Conservation (phyloP, 2,797 vertebrate genomes). For the Eleutherodactylus coqui region DNA sequence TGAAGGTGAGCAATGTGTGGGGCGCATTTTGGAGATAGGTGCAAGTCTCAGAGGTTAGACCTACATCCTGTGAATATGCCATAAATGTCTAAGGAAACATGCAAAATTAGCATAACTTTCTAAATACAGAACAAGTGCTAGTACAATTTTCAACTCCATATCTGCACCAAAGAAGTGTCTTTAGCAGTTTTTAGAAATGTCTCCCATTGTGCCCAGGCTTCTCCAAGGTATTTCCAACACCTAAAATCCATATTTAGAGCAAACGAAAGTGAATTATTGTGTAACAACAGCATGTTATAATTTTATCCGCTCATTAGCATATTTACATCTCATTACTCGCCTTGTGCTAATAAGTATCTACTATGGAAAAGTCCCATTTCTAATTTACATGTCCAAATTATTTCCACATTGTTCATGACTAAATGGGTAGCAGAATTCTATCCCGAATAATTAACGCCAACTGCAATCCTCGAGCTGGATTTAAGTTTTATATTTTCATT, state of each 20-base stretch:
- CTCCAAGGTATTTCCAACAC: background rate
- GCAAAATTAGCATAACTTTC: no score
- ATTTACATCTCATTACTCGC: constrained; percentile 64
- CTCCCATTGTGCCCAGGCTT: background rate
- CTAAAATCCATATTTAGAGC: constrained; percentile 65
- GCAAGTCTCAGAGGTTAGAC: no score
- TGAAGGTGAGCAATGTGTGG: no score
- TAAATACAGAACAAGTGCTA: background rate
- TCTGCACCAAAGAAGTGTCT: background rate
- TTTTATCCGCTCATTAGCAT: constrained; percentile 73
- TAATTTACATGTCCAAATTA: constrained; percentile 86
- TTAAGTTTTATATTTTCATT: constrained; percentile 82
- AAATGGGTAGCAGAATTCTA: constrained; percentile 81
- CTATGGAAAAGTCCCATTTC: constrained; percentile 71
- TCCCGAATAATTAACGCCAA: constrained; percentile 84
- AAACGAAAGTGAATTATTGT: constrained; percentile 58
- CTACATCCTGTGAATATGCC: no score
- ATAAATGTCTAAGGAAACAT: no score
- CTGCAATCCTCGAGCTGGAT: constrained; percentile 78
- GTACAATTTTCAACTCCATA: background rate
- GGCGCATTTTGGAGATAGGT: no score
- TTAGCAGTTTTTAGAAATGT: background rate
- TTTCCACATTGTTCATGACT: constrained; percentile 82
- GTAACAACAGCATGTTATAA: background rate
- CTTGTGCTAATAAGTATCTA: constrained; percentile 68